Evolutionary conservation across 2,113 vertebrate species (phyloP).

Genomic region (Barnardius zonarius): DNA sequence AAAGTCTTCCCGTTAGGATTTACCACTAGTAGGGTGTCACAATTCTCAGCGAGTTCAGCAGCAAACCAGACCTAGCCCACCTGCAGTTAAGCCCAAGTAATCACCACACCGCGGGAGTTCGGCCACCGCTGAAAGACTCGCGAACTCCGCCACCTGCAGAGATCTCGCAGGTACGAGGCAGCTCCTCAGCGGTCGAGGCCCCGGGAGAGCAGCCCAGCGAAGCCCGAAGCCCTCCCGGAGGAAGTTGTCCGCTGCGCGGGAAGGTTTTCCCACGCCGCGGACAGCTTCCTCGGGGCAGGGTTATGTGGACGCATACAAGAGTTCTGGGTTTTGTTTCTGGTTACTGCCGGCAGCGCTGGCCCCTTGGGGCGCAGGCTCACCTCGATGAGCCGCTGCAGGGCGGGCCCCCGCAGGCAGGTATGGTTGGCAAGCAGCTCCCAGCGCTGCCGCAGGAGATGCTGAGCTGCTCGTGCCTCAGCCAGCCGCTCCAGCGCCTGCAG

Average conservation of each 20-base stretch:
- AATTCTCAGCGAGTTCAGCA: fast-evolving
- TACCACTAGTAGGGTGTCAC: neutral
- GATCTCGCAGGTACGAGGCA: neutral
- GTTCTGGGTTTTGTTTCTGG: fast-evolving
- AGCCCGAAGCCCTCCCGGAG: neutral
- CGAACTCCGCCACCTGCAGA: neutral
- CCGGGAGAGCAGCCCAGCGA: neutral
- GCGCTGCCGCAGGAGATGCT: constrained; percentile 47
- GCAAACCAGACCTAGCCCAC: neutral
- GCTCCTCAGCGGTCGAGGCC: neutral
- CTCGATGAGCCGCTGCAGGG: constrained; percentile 75
- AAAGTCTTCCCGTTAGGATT: neutral
- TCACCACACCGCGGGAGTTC: fast-evolving
- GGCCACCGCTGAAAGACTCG: neutral
- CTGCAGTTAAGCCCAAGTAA: neutral
- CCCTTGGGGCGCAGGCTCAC: constrained; percentile 56
- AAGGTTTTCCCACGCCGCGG: fast-evolving
- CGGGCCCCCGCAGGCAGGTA: constrained; percentile 73
- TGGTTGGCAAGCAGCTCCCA: constrained; percentile 70
- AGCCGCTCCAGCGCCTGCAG: constrained; percentile 84
- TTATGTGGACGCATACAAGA: fast-evolving
- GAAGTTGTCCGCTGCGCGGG: too few species aligned
- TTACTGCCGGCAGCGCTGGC: neutral
- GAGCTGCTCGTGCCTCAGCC: constrained; percentile 23
- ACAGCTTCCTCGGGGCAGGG: neutral